Percentiles rank a stretch among this genome's conserved stretches.
phyloP scores from a whole-genome alignment of 2,113 vertebrate genomes.

The Anser brachyrhynchus region DNA sequence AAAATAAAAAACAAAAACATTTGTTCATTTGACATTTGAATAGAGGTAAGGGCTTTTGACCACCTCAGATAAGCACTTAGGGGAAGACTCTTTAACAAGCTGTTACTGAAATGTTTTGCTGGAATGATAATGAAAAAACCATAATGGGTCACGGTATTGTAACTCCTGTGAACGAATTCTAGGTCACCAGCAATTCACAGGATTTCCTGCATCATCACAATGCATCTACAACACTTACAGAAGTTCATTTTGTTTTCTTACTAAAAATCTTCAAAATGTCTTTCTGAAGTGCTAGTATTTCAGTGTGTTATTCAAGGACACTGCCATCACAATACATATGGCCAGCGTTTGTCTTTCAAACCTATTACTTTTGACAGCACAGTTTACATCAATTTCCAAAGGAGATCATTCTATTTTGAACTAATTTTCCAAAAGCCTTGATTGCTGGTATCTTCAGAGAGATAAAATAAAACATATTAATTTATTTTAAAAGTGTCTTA shows the following conservation, averaged over 20 bases:
- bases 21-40: background rate
- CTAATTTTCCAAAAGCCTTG: background rate
- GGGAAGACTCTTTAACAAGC: background rate
- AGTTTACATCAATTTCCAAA: background rate
- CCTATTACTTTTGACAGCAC: background rate
- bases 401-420: background rate
- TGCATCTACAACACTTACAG: background rate
- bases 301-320: background rate
- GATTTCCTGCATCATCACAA: background rate
- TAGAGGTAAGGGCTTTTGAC: background rate
- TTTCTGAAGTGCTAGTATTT: background rate
- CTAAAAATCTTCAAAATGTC: background rate
- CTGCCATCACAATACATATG: accelerated
- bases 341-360: background rate
- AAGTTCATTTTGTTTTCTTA: background rate
- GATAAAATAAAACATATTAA: background rate
- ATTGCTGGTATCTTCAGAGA: background rate
- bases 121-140: background rate
- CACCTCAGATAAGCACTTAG: background rate
- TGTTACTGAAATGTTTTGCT: background rate
- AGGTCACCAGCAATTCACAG: background rate
- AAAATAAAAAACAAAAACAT: background rate
- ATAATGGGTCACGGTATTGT: background rate
- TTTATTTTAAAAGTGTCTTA: background rate
- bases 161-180: background rate